Conservation (phyloP, 2,888 invertebrate species). For the Tachina lurida region DNA sequence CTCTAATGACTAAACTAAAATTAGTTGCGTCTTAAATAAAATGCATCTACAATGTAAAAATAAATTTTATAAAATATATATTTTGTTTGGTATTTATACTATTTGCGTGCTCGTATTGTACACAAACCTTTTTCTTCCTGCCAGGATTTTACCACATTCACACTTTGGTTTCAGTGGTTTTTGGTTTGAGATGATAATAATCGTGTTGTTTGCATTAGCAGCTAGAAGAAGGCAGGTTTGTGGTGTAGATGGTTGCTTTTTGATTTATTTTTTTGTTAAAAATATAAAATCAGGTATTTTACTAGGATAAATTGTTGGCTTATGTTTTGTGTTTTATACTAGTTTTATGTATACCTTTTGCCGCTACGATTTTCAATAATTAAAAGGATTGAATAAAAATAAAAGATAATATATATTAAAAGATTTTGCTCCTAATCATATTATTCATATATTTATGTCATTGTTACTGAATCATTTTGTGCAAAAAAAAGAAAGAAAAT, state of each 20-base stretch:
- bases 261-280: not conserved
- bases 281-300: constrained; percentile 7
- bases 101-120: not conserved
- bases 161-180: constrained; percentile 66
- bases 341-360: too few species aligned
- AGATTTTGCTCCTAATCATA: too few species aligned
- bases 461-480: too few species aligned
- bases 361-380: too few species aligned
- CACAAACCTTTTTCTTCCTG: not conserved
- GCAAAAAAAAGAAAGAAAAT: too few species aligned
- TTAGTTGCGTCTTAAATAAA: too few species aligned
- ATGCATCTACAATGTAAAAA: too few species aligned
- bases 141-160: constrained; percentile 44
- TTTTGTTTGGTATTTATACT: not conserved
- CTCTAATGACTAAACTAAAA: too few species aligned
- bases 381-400: too few species aligned
- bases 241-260: not conserved
- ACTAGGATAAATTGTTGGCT: not conserved
- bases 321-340: not conserved
- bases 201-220: constrained; percentile 21
- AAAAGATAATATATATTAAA: too few species aligned
- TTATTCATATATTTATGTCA: too few species aligned
- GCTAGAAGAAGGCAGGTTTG: not conserved
- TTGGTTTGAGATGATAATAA: constrained; percentile 39
- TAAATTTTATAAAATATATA: not conserved